phyloP scores from a whole-genome alignment of 2,113 vertebrate genomes.

The Corvus hawaiiensis region DNA sequence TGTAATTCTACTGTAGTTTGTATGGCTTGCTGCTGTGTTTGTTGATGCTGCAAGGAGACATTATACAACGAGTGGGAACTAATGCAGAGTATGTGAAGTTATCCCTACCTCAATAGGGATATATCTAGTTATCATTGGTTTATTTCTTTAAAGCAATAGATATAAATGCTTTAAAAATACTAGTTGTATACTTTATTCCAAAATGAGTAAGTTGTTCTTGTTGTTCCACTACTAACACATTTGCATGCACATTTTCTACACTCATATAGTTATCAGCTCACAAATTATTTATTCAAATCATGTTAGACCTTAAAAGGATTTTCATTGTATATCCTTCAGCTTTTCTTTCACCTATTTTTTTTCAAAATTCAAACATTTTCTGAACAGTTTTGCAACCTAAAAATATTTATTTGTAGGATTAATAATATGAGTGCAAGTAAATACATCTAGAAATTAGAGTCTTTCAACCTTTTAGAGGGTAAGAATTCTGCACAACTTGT shows the following conservation, averaged over 20 bases:
- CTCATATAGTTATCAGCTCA: background rate
- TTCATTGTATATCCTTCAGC: background rate
- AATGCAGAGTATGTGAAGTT: background rate
- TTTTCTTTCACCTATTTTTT: background rate
- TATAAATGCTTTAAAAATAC: background rate
- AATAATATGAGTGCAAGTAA: background rate
- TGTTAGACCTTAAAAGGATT: background rate
- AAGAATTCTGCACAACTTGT: background rate
- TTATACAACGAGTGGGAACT: background rate
- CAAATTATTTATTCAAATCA: background rate
- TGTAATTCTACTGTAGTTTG: background rate
- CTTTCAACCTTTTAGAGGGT: background rate
- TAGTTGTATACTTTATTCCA: background rate
- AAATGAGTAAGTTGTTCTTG: background rate
- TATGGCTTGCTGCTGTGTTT: background rate
- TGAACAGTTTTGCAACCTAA: background rate
- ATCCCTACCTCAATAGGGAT: background rate
- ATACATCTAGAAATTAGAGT: background rate
- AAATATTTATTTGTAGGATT: background rate
- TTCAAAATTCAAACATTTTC: background rate
- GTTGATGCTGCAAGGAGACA: background rate
- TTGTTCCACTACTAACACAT: background rate
- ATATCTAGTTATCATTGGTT: background rate
- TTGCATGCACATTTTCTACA: background rate
- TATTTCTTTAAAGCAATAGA: background rate